Evolutionary conservation across 1,140 invertebrate species (phyloP).

Genomic region (honey bee (Apis mellifera)): Amel_HAv3.1 CM009932.2:13068501-13069000

Average conservation of each 20-base stretch:
- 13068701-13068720: conserved; percentile 48
- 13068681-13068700: conserved; percentile 24
- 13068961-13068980: too few relatives aligned
- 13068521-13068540: conserved; percentile 18
- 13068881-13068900: not conserved
- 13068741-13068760: conserved; percentile 38
- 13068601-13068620: not conserved
- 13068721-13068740: conserved; percentile 50
- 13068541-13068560: conserved; percentile 35
- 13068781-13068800: conserved; percentile 49
- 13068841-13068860: not conserved
- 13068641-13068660: conserved; percentile 38
- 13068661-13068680: not conserved
- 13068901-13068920: too few relatives aligned
- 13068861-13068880: conserved; percentile 16
- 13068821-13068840: not conserved
- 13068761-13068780: conserved; percentile 42
- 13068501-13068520: conserved; percentile 21
- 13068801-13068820: conserved; percentile 13
- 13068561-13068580: not conserved
- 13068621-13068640: conserved; percentile 23
- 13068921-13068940: too few relatives aligned
- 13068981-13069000: not conserved
- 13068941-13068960: not conserved
- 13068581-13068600: not conserved